Conservation (phyloP, 2,888 invertebrate species). For the Stenurella melanura region DNA sequence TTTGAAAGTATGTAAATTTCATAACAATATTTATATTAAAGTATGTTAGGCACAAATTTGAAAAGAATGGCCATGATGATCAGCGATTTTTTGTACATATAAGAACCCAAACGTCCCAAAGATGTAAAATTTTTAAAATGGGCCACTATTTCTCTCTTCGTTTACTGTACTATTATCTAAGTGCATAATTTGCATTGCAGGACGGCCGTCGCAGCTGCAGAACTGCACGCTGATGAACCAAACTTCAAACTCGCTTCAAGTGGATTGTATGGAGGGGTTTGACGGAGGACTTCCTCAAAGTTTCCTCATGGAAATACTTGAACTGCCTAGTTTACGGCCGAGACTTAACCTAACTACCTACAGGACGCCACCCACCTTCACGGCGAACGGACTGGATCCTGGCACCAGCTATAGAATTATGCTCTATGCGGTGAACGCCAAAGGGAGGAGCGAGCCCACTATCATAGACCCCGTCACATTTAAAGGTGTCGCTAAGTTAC, state of each 20-base stretch:
- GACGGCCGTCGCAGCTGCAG: conserved; percentile 90
- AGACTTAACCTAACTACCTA: conserved; percentile 78
- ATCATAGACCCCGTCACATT: conserved; percentile 89
- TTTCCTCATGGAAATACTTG: conserved; percentile 87
- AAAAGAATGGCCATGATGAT: too few relatives aligned
- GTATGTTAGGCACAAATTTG: too few relatives aligned
- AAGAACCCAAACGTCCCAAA: too few relatives aligned
- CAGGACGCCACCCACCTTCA: conserved; percentile 80
- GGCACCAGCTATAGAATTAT: conserved; percentile 87
- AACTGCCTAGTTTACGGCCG: conserved; percentile 79
- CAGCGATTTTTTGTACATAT: too few relatives aligned
- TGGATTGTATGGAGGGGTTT: conserved; percentile 91
- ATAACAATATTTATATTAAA: too few relatives aligned
- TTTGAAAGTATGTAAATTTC: too few relatives aligned
- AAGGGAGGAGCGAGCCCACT: conserved; percentile 89
- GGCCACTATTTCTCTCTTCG: too few relatives aligned
- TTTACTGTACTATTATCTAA: too few relatives aligned
- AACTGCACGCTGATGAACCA: conserved; percentile 94
- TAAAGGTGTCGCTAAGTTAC: conserved; percentile 90
- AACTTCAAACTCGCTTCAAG: conserved; percentile 87
- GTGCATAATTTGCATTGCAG: conserved; percentile 73
- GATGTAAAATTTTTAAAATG: too few relatives aligned
- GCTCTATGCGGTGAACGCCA: conserved; percentile 90
- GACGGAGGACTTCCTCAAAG: conserved; percentile 92
- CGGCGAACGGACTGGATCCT: conserved; percentile 81